Evolutionary conservation across 2,113 vertebrate genomes (phyloP), one percentile per base, ranked within the genome.

Genomic region (Narcine bancroftii): DNA sequence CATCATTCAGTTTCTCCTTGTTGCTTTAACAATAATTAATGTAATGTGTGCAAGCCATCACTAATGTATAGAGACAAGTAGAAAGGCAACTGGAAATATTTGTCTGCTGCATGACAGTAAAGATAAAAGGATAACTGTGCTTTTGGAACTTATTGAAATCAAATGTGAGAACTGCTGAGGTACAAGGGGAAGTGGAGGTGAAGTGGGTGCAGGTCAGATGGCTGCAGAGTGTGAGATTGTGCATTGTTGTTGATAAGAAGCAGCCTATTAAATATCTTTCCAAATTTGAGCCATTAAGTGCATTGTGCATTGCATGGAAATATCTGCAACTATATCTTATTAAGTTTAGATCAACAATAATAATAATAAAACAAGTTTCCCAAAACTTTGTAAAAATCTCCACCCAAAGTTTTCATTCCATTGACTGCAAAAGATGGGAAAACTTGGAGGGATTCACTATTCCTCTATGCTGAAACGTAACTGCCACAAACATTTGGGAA

Each of bases 21-120:
- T 47, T 91, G 39, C 65, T 91, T 69, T 91, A 91, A 91, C 47
- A 47, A 71, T 69, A 91, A 69, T 91, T 91, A 65, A 69, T 47
- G 89, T 71, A 69, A 47, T 26, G 2, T 47, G 42, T 42, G 71
- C 39, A 69, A 26, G 26, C 4, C 89, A 69, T 29, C 60, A 71
- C 10, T 45, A 65, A 26, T 6, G n/a, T n/a, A n/a, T n/a, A n/a
- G 39, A 24, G 36, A 69, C 0, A 2, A 24, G 39, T 21, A 91
- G 85, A 69, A 69, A 9, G 10, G 89, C 24, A 91, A 91, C 29
- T 91, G 42, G 89, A 69, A 91, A 71, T 69, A 42, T 91, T 89
- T 89, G 4, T 71, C 36, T 33, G 0, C 26, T 71, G 24, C 60
- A 21, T 17, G n/a, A 7, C 63, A 42, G 6, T 39, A 42, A 39